A percentile compares a stretch with the other conserved stretches of the same genome.
These are phyloP conservation scores for Hippoglossus stenolepis DNA, from an alignment of 2,113 vertebrate genomes.

Conservation along the genomic window DNA sequence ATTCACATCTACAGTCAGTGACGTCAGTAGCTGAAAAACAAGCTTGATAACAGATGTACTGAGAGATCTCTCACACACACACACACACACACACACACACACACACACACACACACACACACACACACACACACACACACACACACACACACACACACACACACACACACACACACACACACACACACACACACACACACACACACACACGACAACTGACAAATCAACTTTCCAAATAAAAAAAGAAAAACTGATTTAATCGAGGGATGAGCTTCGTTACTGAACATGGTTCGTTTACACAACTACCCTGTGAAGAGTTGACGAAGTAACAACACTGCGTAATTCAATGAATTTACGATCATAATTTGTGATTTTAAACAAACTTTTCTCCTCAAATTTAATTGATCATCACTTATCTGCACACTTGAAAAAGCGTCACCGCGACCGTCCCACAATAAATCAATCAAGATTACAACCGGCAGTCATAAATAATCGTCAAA, in stretches of 20 bases:
- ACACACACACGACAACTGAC: neutral
- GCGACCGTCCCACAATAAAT: slow-evolving; percentile 29
- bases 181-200: neutral
- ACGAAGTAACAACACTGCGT: slow-evolving; percentile 34
- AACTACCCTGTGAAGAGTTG: slow-evolving; percentile 27
- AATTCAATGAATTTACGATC: slow-evolving; percentile 33
- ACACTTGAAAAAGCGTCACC: slow-evolving; percentile 4
- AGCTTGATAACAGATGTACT: slow-evolving; percentile 2
- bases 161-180: neutral
- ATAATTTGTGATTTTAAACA: slow-evolving; percentile 12
- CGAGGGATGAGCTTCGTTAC: slow-evolving; percentile 64
- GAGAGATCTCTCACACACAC: neutral
- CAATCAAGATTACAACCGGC: slow-evolving; percentile 32
- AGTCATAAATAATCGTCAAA: slow-evolving; percentile 45
- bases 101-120: neutral
- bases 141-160: neutral
- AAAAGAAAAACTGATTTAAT: slow-evolving; percentile 69
- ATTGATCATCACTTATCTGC: slow-evolving; percentile 15
- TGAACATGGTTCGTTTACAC: slow-evolving; percentile 37
- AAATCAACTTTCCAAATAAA: slow-evolving; percentile 34
- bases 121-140: neutral
- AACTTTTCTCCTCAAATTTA: slow-evolving; percentile 23
- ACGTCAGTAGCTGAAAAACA: slow-evolving; percentile 12
- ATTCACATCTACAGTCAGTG: slow-evolving; percentile 7
- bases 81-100: neutral